Base-by-base conservation (phyloP, 2,888 invertebrate species). In the Oxytorus armatus region DNA sequence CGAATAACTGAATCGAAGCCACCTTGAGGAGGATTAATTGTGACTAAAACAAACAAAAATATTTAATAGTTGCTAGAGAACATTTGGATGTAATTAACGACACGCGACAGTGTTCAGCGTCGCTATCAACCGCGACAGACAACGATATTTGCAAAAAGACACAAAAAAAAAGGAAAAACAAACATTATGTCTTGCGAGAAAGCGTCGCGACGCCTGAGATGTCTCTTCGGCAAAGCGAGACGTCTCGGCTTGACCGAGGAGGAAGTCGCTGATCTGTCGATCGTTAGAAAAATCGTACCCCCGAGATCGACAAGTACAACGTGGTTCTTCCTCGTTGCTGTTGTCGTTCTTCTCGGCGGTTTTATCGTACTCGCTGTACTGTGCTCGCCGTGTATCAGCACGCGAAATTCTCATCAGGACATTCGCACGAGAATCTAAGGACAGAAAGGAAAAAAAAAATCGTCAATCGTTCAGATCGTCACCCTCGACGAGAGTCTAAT, bases 111-210 rank as follows among this genome's bases (percentile, higher is more conserved):
- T 29, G 14, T 59, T 42, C 3, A 53, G 44, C 51, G 44, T 16
- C 25, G 49, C 55, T 25, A n/a, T n/a, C n/a, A n/a, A n/a, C 55
- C 14, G 21, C 29, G 61, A 21, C n/a, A 49, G 16, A 18, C 21
- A 77, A 57, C 36, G 44, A 79, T 63, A 49, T 36, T 51, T 53
- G n/a, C 23, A 42, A 7, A n/a, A 11, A 4, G 14, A 65, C 18
- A 39, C 42, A 44, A 44, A 25, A 44, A 14, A 47, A 33, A 51
- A 39, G 10, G 3, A 33, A 65, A 44, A 51, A 51, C 49, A 42
- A 86, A 70, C 69, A 89, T n/a, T n/a, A n/a, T 87, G 89, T 87
- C 89, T 78, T 89, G 87, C 69, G 89, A 89, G 57, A 89, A 89
- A 77, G 89, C 89, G 49, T 87, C 89, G 14, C 84, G 88, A 39